Conservation (phyloP, 2,797 vertebrate genomes). For the Fundulus diaphanus region DNA sequence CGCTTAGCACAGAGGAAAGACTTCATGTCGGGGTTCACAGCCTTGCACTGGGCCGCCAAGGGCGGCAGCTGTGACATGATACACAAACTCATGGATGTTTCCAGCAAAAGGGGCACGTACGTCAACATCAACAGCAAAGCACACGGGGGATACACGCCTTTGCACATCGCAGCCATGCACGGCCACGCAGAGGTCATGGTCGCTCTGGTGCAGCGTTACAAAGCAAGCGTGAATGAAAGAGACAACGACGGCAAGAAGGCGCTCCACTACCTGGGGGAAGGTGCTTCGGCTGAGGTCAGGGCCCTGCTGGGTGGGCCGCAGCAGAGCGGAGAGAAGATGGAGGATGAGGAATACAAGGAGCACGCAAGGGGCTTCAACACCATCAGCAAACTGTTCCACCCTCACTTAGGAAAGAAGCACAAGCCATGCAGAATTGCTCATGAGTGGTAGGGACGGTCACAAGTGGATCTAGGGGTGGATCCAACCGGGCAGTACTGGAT, state of each 20-base stretch:
- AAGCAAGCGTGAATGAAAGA: constrained; percentile 83
- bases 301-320: constrained; percentile 84
- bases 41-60: constrained; percentile 96
- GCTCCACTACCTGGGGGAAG: constrained; percentile 84
- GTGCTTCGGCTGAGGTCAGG: constrained; percentile 75
- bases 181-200: constrained; percentile 79
- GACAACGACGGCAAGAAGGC: constrained; percentile 93
- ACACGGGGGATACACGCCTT: constrained; percentile 90
- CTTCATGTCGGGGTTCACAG: constrained; percentile 95
- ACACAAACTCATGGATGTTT: constrained; percentile 81
- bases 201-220: constrained; percentile 83
- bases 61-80: constrained; percentile 86
- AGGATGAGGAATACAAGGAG: constrained; percentile 79
- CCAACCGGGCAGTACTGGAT: not conserved
- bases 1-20: constrained; percentile 85
- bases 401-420: constrained; percentile 84
- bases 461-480: not conserved
- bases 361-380: constrained; percentile 84
- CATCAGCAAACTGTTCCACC: constrained; percentile 88
- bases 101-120: constrained; percentile 69
- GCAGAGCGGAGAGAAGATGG: constrained; percentile 61
- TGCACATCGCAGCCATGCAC: constrained; percentile 93
- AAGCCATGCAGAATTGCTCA: constrained; percentile 74
- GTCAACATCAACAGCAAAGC: constrained; percentile 87
- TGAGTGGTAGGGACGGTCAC: constrained; percentile 45